These are phyloP conservation scores for Plecotus auritus DNA, from an alignment of 2,113 vertebrate genomes.

Conservation along the genomic window DNA sequence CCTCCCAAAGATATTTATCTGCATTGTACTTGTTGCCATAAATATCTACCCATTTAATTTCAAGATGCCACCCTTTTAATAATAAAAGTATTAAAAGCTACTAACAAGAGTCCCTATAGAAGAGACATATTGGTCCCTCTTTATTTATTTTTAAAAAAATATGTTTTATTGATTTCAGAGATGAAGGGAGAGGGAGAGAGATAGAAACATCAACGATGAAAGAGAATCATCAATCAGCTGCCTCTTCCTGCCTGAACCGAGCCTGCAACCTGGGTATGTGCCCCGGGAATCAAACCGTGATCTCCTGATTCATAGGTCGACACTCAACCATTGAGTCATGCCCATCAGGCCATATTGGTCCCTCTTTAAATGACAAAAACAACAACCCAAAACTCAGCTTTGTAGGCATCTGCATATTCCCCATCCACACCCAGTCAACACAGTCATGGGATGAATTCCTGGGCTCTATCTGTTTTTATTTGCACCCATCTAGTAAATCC, in stretches of 20 bases:
- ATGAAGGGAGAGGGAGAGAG: no score
- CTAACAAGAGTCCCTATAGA: not conserved
- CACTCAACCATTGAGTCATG: no score
- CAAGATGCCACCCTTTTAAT: not conserved
- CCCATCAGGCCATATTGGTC: not conserved
- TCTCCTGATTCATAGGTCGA: no score
- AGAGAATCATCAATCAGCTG: no score
- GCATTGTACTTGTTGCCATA: not conserved
- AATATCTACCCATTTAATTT: not conserved
- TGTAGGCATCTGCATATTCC: not conserved
- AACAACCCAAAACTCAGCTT: not conserved
- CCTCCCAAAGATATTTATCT: not conserved
- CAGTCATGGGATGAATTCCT: not conserved
- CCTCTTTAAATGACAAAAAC: not conserved
- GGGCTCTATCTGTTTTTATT: not conserved
- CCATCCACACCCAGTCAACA: not conserved
- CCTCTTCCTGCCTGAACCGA: no score
- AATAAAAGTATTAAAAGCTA: conserved; percentile 1
- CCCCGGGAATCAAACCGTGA: no score
- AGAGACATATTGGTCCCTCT: not conserved
- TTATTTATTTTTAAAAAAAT: not conserved
- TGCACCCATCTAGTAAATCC: no score
- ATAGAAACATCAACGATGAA: no score
- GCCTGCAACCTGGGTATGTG: no score
- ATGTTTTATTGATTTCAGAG: no score